phyloP scores from a whole-genome alignment of 2,797 vertebrate genomes.

The Neomorphus geoffroyi region DNA sequence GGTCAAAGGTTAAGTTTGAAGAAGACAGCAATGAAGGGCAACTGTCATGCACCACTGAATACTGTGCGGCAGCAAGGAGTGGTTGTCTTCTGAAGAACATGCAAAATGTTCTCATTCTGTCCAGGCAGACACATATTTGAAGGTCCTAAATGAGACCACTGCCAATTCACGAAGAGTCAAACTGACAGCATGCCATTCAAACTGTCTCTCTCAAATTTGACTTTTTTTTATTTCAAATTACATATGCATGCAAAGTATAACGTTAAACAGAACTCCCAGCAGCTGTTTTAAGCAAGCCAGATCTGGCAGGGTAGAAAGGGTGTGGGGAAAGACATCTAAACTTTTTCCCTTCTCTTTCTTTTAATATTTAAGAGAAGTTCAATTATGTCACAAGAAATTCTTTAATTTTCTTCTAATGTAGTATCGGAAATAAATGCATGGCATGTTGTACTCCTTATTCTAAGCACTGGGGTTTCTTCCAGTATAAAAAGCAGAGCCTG shows the following conservation, averaged over 20 bases:
- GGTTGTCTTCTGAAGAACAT: conserved; percentile 87
- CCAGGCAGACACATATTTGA: conserved; percentile 80
- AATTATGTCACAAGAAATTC: neutral
- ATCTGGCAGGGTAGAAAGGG: neutral
- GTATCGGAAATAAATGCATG: too few species aligned
- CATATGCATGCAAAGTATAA: conserved; percentile 90
- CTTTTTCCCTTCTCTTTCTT: neutral
- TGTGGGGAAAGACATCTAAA: neutral
- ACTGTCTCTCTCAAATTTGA: conserved; percentile 81
- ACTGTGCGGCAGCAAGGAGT: conserved; percentile 79
- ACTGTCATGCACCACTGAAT: conserved; percentile 95
- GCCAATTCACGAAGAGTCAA: conserved; percentile 83
- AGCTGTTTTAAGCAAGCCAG: conserved; percentile 48
- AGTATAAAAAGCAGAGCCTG: neutral
- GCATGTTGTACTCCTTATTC: neutral
- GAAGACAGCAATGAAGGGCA: conserved; percentile 97
- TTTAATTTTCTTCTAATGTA: neutral
- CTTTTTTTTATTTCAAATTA: conserved; percentile 73
- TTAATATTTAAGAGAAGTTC: neutral
- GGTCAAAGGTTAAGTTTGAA: conserved; percentile 93
- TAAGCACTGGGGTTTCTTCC: neutral
- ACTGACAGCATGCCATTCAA: conserved; percentile 95
- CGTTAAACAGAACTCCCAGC: conserved; percentile 66
- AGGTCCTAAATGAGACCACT: conserved; percentile 87
- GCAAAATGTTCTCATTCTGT: conserved; percentile 82